Percentiles rank a stretch among this genome's conserved stretches.
Evolutionary conservation across 2,113 vertebrate genomes (phyloP).

Genomic region (Brachyhypopomus gauderio): DNA sequence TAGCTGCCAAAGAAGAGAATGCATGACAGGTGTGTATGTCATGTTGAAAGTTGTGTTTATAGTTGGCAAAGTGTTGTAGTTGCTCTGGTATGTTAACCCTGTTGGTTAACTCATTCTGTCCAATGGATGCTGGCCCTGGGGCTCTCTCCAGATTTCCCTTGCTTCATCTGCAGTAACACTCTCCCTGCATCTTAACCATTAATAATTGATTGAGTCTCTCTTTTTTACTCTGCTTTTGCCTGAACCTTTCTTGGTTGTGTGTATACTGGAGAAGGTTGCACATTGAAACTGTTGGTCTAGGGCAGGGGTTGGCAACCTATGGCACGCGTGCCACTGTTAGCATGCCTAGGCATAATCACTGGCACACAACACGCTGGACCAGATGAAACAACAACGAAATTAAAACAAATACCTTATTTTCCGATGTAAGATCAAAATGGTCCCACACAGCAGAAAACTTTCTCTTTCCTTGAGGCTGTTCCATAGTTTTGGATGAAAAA

Average conservation of each 20-base stretch:
- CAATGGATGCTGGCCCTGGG: conserved; percentile 27
- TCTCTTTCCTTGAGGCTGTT: no score
- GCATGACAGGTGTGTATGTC: not conserved
- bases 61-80: not conserved
- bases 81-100: not conserved
- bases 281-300: conserved; percentile 3
- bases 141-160: conserved; percentile 27
- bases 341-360: no score
- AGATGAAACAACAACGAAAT: no score
- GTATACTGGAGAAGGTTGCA: conserved; percentile 25
- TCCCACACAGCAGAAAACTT: no score
- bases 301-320: no score
- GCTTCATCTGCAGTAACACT: conserved; percentile 49
- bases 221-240: conserved; percentile 51
- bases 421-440: no score
- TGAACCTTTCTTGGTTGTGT: conserved; percentile 30
- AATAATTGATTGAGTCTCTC: conserved; percentile 73
- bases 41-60: not conserved
- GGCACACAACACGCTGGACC: no score
- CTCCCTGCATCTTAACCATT: conserved; percentile 72
- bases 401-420: no score
- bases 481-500: no score
- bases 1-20: not conserved
- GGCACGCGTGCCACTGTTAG: no score
- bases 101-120: conserved; percentile 12